These are phyloP conservation scores for Apocheima hispidaria DNA, from an alignment of 2,888 invertebrate genomes.

Conservation along the genomic window DNA sequence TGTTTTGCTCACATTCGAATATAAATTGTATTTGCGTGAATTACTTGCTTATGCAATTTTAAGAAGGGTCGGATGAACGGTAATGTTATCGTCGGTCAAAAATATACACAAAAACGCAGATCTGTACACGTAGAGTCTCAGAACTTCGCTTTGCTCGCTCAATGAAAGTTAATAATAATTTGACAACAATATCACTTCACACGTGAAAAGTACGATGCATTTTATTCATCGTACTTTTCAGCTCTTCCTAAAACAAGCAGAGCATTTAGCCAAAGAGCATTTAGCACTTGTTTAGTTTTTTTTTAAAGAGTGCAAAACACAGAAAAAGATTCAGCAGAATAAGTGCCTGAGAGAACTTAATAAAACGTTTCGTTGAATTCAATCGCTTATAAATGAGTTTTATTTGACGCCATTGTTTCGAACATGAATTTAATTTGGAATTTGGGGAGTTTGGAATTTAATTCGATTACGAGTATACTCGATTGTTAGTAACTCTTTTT, in stretches of 20 bases:
- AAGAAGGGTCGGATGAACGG: too few species aligned
- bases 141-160: too few species aligned
- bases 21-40: too few species aligned
- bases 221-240: background rate
- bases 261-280: background rate
- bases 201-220: too few species aligned
- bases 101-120: too few species aligned
- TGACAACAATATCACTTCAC: too few species aligned
- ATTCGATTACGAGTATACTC: constrained; percentile 18
- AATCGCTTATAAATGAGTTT: constrained; percentile 32
- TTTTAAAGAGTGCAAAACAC: constrained; percentile 13
- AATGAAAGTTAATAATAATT: too few species aligned
- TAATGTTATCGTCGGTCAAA: too few species aligned
- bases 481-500: constrained; percentile 18
- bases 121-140: too few species aligned
- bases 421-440: constrained; percentile 36
- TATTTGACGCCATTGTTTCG: constrained; percentile 41
- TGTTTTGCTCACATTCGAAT: too few species aligned
- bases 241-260: background rate
- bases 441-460: constrained; percentile 35
- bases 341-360: constrained; percentile 37
- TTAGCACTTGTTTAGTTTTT: constrained; percentile 17
- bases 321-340: constrained; percentile 29
- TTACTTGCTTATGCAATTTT: too few species aligned
- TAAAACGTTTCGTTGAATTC: constrained; percentile 40